Conservation (phyloP, 2,113 vertebrate genomes). For the Cyrtonyx montezumae region DNA sequence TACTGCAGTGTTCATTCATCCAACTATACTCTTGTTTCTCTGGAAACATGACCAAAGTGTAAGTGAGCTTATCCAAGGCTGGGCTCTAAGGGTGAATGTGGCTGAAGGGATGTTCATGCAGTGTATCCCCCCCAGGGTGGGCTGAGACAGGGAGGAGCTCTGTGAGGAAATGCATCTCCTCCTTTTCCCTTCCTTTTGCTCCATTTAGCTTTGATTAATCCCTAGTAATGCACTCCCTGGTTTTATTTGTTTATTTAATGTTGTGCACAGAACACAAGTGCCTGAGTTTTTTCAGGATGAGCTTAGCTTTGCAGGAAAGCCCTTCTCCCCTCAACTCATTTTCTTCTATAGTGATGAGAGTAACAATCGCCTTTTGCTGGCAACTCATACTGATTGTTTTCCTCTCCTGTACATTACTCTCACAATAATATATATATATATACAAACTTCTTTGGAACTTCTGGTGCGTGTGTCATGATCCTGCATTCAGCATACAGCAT, state of each 20-base stretch:
- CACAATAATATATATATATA: neutral
- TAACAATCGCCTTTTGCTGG: neutral
- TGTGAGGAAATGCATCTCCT: neutral
- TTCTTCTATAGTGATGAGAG: neutral
- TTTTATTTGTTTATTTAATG: neutral
- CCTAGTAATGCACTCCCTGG: neutral
- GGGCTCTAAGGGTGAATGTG: neutral
- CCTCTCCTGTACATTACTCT: neutral
- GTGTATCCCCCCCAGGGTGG: neutral
- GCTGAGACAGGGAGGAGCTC: neutral
- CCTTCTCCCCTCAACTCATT: neutral
- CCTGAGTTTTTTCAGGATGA: neutral
- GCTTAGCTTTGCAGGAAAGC: neutral
- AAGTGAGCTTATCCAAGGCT: neutral
- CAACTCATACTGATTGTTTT: neutral
- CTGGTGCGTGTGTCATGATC: neutral
- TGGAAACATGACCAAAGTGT: neutral
- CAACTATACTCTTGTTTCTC: neutral
- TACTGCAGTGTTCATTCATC: neutral
- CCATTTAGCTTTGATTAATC: neutral
- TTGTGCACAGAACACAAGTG: neutral
- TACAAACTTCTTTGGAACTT: neutral
- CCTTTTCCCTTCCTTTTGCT: neutral
- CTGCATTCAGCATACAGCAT: neutral
- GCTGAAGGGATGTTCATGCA: neutral